Conservation (phyloP, 2,113 vertebrate genomes). For the Pygathrix nemaeus region DNA sequence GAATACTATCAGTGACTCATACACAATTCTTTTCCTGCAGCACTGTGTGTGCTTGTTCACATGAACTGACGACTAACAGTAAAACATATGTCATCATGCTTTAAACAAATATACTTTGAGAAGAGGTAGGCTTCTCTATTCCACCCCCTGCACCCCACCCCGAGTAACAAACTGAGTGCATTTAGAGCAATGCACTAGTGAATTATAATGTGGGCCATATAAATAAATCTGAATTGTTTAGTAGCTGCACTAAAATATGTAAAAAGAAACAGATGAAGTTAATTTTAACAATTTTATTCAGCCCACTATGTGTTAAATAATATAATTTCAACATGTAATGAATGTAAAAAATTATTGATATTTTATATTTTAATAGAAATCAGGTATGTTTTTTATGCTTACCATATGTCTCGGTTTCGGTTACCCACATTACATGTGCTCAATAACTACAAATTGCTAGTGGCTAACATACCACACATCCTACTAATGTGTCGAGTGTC, state of each 20-base stretch:
- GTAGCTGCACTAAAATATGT: background rate
- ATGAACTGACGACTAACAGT: background rate
- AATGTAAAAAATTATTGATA: background rate
- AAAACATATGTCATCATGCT: background rate
- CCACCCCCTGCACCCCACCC: too few relatives aligned
- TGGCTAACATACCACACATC: background rate
- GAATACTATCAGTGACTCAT: background rate
- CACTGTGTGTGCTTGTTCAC: background rate
- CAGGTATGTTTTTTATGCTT: background rate
- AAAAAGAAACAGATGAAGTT: background rate
- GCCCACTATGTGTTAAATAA: background rate
- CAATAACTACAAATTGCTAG: background rate
- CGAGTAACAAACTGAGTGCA: background rate
- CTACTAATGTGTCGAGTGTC: background rate
- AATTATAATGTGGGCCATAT: background rate
- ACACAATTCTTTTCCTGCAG: background rate
- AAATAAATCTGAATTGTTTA: background rate
- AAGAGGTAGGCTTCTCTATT: background rate
- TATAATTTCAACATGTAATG: background rate
- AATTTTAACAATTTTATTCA: constrained; percentile 27
- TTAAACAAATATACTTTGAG: background rate
- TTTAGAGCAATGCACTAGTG: background rate
- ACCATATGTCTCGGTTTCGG: background rate
- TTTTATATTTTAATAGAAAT: background rate
- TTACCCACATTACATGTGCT: background rate